Base-by-base conservation (phyloP, 2,888 invertebrate genomes). In the Tiphia femorata region DNA sequence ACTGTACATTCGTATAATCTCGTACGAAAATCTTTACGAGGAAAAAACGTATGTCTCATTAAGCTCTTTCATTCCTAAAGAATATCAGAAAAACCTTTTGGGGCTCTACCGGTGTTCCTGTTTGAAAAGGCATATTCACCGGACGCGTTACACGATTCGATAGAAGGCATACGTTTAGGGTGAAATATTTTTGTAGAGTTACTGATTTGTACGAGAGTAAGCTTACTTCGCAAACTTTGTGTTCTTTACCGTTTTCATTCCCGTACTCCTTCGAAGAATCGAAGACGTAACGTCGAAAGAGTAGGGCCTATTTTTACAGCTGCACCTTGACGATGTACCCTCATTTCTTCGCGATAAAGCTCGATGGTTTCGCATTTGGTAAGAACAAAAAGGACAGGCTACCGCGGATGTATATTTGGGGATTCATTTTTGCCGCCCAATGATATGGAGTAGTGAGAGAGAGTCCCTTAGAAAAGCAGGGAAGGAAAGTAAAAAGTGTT, bases 151-250 rank as follows among this genome's bases (percentile, higher is more conserved):
- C 40, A 48, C 33, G 50, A 56, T 59, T 50, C 46, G 48, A 47
- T 42, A 58, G 44, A 64, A 64, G 58, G 62, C 62, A 56, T 61
- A 46, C n/a, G n/a, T n/a, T 53, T 42, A 56, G 47, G 53, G 52
- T 55, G 59, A 40, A 63, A 49, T 56, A 59, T 20, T 41, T 58
- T 49, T 59, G 53, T 42, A 47, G 51, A 58, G 50, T 7, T 41
- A 64, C 49, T 53, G 49, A 59, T 58, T 61, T 62, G 58, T 63
- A 62, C 58, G 54, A 62, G 61, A 61, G 57, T 52, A 57, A 50
- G 53, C 56, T 57, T 62, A 49, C 53, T 55, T 62, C 52, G 49
- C 57, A 61, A 61, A 53, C 53, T n/a, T n/a, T n/a, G n/a, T n/a
- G n/a, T n/a, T n/a, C n/a, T n/a, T n/a, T n/a, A n/a, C n/a, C n/a